Evolutionary conservation across 2,113 vertebrate genomes (phyloP).

Genomic region (Mustela nigripes): DNA sequence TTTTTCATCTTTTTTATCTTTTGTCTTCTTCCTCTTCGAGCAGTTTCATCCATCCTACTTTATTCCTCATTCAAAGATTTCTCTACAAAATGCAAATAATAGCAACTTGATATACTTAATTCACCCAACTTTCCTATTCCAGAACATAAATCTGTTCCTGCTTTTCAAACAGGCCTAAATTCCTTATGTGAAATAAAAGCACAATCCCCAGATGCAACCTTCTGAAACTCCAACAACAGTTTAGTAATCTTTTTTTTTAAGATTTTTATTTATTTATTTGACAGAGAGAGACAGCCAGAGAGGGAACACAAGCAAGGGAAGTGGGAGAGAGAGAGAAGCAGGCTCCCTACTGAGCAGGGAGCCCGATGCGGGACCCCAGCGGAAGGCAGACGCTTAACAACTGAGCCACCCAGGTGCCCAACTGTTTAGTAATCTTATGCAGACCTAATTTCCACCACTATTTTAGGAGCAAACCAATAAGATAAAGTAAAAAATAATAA

Average conservation of each 20-base stretch:
- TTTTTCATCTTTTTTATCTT: background rate
- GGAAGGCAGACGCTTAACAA: too few relatives aligned
- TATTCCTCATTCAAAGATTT: background rate
- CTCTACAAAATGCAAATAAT: background rate
- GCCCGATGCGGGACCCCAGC: too few relatives aligned
- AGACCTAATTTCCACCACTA: background rate
- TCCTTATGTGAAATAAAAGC: background rate
- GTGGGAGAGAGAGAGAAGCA: too few relatives aligned
- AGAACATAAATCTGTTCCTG: background rate
- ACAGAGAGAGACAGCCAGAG: too few relatives aligned
- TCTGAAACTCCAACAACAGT: background rate
- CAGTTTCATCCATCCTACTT: background rate
- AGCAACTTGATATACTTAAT: background rate
- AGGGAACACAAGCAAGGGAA: too few relatives aligned
- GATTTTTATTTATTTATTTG: too few relatives aligned
- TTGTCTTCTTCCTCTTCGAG: background rate
- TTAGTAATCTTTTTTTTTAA: background rate
- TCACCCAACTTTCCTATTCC: background rate
- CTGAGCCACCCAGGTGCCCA: background rate
- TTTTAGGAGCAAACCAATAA: background rate
- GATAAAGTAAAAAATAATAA: background rate
- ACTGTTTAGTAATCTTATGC: background rate
- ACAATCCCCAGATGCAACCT: background rate
- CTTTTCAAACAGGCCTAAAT: background rate
- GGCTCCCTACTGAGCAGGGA: too few relatives aligned